Conservation (phyloP, 2,113 vertebrate species). For the Reinhardtius hippoglossoides region DNA sequence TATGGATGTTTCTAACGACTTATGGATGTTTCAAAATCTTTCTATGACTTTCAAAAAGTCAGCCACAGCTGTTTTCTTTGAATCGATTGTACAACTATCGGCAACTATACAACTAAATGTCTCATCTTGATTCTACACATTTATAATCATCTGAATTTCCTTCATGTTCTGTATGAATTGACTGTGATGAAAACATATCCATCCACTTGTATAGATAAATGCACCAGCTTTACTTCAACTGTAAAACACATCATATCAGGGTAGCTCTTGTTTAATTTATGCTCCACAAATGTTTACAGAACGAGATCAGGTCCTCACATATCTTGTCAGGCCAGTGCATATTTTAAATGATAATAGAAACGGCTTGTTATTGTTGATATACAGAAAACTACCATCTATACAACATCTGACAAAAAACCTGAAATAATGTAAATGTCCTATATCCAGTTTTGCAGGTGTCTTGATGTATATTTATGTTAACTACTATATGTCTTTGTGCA, state of each 20-base stretch:
- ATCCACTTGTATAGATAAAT: slow-evolving; percentile 31
- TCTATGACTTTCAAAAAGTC: too few species aligned
- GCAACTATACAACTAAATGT: too few species aligned
- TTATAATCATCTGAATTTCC: slow-evolving; percentile 19
- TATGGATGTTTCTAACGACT: too few species aligned
- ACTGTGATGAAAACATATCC: background rate
- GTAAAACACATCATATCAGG: background rate
- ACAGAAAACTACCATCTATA: background rate
- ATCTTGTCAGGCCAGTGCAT: slow-evolving; percentile 11
- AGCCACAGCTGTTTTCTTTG: background rate
- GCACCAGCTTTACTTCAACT: slow-evolving; percentile 9
- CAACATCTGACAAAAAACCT: slow-evolving; percentile 21
- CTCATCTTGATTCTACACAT: slow-evolving; percentile 4
- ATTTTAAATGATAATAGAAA: slow-evolving; percentile 9
- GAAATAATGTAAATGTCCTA: slow-evolving; percentile 33
- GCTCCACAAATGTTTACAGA: slow-evolving; percentile 26
- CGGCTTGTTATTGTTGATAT: background rate
- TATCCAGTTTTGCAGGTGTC: slow-evolving; percentile 26
- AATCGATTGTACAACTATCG: background rate
- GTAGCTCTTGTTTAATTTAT: slow-evolving; percentile 24
- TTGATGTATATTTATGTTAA: slow-evolving; percentile 31
- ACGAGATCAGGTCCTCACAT: background rate
- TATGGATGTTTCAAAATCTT: too few species aligned
- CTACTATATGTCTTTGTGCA: background rate
- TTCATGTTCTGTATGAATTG: slow-evolving; percentile 19